Conservation (phyloP, 2,797 vertebrate species). For the Florisuga fusca region DNA sequence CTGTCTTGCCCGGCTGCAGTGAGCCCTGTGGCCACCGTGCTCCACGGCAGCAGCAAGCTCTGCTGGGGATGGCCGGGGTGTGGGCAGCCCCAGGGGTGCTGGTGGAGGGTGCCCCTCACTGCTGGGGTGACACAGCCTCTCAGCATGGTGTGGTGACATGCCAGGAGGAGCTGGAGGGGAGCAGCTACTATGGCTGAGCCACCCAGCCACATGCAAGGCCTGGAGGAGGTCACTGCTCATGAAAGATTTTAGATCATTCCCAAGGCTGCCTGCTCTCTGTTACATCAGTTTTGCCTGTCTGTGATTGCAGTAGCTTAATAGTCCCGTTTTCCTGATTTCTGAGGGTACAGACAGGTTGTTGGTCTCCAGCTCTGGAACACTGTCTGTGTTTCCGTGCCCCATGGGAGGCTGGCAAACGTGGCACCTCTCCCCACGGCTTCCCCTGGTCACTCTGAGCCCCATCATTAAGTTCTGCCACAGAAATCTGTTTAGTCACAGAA, state of each 20-base stretch:
- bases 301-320: not conserved
- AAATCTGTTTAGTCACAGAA: constrained; percentile 63
- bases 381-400: not conserved
- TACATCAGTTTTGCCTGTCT: not conserved
- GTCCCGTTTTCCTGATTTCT: not conserved
- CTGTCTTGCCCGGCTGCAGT: not conserved
- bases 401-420: not conserved
- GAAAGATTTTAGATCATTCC: not conserved
- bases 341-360: not conserved
- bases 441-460: not conserved
- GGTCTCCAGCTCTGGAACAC: not conserved
- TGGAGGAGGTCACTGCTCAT: not conserved
- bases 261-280: not conserved
- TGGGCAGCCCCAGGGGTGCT: rapidly evolving
- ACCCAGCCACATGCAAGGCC: rapidly evolving
- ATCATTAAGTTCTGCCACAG: constrained; percentile 30
- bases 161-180: not conserved
- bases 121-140: not conserved
- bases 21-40: not conserved
- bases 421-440: not conserved
- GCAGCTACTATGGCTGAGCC: rapidly evolving
- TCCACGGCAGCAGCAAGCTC: not conserved
- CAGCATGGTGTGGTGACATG: rapidly evolving
- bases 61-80: not conserved
- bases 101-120: rapidly evolving